Percentiles rank a stretch among this genome's conserved stretches.
These are phyloP conservation scores for Epinotia bilunana DNA, from an alignment of 2,888 invertebrate genomes.

Conservation along the genomic window DNA sequence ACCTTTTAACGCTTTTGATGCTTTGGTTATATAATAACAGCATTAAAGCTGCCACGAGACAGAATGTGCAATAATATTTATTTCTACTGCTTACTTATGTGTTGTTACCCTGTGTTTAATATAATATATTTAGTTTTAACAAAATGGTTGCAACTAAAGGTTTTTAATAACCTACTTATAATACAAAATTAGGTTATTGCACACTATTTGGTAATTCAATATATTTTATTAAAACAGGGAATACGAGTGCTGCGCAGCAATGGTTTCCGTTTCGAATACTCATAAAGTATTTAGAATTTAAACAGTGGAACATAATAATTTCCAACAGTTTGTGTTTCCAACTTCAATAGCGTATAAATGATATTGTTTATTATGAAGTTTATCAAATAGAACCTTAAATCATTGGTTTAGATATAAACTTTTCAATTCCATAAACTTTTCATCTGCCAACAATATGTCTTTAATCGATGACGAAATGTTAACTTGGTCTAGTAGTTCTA, in stretches of 20 bases:
- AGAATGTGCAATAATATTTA: constrained; percentile 76
- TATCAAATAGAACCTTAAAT: background rate
- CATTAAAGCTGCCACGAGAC: constrained; percentile 82
- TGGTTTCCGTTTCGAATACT: constrained; percentile 2
- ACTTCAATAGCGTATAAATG: constrained; percentile 2
- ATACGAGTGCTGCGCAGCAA: constrained; percentile 8
- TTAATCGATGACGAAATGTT: background rate
- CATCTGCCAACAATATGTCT: background rate
- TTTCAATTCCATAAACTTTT: background rate
- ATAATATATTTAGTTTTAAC: constrained; percentile 13
- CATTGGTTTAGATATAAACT: background rate
- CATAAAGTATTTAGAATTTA: constrained; percentile 6
- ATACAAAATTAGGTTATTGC: background rate
- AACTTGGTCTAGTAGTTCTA: background rate
- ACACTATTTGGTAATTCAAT: background rate
- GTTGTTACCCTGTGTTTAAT: constrained; percentile 49
- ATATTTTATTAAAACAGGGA: constrained; percentile 31
- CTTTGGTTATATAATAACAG: constrained; percentile 69
- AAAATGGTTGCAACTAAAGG: background rate
- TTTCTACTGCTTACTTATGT: constrained; percentile 63
- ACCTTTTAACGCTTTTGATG: constrained; percentile 68
- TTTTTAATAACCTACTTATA: background rate
- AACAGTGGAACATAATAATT: background rate
- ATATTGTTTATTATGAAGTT: background rate
- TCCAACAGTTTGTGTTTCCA: background rate